These are phyloP conservation scores for Conchocele bisecta DNA, from an alignment of 2,888 invertebrate genomes.

Conservation along the genomic window DNA sequence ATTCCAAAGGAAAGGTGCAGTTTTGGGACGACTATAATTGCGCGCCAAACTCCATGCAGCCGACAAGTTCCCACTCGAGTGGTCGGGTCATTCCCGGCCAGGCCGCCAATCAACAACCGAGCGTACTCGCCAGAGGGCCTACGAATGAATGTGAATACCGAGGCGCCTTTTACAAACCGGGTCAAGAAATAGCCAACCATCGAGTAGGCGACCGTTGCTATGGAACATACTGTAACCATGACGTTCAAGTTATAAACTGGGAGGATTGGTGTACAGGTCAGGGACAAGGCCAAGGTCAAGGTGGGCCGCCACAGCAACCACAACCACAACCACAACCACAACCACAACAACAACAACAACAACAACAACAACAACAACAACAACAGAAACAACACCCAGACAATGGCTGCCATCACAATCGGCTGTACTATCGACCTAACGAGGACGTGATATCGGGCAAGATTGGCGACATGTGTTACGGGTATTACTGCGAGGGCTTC, in stretches of 20 bases:
- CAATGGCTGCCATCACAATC: constrained; percentile 7
- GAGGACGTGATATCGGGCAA: constrained; percentile 4
- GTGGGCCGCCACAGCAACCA: neutral
- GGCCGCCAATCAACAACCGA: neutral
- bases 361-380: neutral
- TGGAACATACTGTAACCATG: constrained; percentile 52
- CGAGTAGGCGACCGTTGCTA: constrained; percentile 47
- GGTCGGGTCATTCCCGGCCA: constrained; percentile 23
- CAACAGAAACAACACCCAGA: neutral
- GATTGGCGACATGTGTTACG: constrained; percentile 17
- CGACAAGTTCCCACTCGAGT: constrained; percentile 43
- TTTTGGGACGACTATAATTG: constrained; percentile 60
- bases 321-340: neutral
- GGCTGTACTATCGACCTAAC: neutral
- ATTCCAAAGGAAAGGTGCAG: constrained; percentile 48
- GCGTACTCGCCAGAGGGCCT: neutral
- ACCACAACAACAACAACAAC: neutral
- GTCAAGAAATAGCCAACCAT: constrained; percentile 47
- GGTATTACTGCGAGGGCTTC: constrained; percentile 15
- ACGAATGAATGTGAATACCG: constrained; percentile 35
- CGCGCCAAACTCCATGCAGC: constrained; percentile 56
- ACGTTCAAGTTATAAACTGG: constrained; percentile 50
- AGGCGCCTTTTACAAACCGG: constrained; percentile 42
- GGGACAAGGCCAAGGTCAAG: constrained; percentile 10
- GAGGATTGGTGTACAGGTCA: constrained; percentile 49